Evolutionary conservation across 2,888 invertebrate species (phyloP).

Genomic region (Smittia sp.): DNA sequence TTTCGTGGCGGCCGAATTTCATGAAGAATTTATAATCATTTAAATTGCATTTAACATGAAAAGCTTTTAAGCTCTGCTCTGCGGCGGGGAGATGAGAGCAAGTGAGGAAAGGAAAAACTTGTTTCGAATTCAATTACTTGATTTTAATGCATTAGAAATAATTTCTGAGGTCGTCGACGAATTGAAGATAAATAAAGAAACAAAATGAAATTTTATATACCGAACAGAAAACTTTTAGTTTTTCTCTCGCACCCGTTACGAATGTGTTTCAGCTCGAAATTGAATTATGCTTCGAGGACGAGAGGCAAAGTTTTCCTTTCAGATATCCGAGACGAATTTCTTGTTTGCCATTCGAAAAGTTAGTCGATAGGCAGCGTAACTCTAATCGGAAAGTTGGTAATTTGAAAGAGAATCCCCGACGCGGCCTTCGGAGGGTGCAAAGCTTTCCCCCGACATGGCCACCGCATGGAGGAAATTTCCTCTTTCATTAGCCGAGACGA

Average conservation of each 20-base stretch:
- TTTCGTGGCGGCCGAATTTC: not conserved
- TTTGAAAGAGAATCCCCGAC: too few relatives aligned
- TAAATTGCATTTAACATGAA: slow-evolving; percentile 7
- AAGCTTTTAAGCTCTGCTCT: not conserved
- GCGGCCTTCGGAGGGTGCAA: not conserved
- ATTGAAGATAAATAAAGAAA: not conserved
- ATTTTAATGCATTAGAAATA: slow-evolving; percentile 20
- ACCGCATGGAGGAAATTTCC: slow-evolving; percentile 5
- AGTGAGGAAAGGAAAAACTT: not conserved
- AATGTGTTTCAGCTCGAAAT: too few relatives aligned
- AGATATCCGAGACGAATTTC: too few relatives aligned
- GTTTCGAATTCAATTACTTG: slow-evolving; percentile 23
- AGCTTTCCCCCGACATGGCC: not conserved
- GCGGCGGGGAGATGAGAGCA: not conserved
- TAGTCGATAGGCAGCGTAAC: too few relatives aligned
- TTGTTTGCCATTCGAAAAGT: too few relatives aligned
- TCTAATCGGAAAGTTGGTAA: too few relatives aligned
- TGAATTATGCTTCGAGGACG: not conserved
- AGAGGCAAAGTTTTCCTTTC: not conserved
- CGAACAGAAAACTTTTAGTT: not conserved
- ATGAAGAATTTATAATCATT: not conserved
- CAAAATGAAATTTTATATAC: not conserved
- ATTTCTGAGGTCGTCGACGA: not conserved
- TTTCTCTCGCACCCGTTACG: not conserved
- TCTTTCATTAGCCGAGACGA: too few relatives aligned